Conservation (phyloP, 2,888 invertebrate species). For the Ennomos erosarius region DNA sequence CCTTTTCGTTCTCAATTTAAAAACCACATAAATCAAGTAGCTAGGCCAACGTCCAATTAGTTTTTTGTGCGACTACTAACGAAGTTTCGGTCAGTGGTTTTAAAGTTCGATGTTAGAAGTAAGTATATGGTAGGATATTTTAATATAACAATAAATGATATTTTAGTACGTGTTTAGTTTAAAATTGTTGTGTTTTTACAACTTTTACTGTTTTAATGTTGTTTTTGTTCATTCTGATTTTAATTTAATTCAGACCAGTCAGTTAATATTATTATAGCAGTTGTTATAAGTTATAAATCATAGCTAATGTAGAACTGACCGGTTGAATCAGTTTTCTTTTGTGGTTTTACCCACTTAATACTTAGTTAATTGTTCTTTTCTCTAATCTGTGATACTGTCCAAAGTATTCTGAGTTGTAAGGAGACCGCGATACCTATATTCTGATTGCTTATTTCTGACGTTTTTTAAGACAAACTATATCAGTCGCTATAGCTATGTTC, state of each 20-base stretch:
- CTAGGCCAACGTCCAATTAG: constrained; percentile 15
- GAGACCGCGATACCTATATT: too few species aligned
- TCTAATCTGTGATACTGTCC: too few species aligned
- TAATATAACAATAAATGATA: neutral
- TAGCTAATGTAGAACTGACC: too few species aligned
- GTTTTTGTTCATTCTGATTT: constrained; percentile 13
- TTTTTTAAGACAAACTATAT: too few species aligned
- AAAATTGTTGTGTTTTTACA: constrained; percentile 9
- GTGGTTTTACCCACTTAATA: too few species aligned
- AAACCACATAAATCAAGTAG: constrained; percentile 26
- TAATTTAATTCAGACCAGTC: constrained; percentile 1
- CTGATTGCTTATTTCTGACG: too few species aligned
- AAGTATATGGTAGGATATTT: constrained; percentile 4
- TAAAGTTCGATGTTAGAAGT: neutral
- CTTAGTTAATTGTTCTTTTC: too few species aligned
- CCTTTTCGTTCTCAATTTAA: constrained; percentile 26
- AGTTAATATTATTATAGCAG: too few species aligned
- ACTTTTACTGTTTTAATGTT: constrained; percentile 16
- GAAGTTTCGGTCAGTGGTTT: constrained; percentile 15
- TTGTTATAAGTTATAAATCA: too few species aligned
- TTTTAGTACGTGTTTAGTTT: constrained; percentile 4
- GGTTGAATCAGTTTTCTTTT: too few species aligned
- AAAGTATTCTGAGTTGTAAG: too few species aligned
- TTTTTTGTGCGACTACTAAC: constrained; percentile 22
- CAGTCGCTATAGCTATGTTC: too few species aligned